Conservation (phyloP, 1,140 invertebrate genomes). For the Drosophila azteca region DNA sequence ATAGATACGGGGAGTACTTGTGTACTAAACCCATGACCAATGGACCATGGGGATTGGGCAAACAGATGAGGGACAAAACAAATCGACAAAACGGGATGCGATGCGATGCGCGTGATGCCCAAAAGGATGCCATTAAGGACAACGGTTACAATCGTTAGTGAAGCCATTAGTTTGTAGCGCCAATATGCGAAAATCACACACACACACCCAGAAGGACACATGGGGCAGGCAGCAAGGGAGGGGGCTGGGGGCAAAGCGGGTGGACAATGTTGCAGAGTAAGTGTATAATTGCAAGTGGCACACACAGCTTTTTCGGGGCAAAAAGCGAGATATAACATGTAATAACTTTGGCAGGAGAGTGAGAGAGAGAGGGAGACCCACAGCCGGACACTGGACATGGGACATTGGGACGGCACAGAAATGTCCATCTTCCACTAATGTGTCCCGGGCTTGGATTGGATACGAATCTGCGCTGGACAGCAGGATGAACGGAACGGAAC, state of each 20-base stretch:
- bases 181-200: constrained; percentile 79
- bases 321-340: constrained; percentile 76
- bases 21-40: constrained; percentile 35
- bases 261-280: constrained; percentile 38
- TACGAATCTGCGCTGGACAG: constrained; percentile 6
- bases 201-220: constrained; percentile 19
- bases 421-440: constrained; percentile 77
- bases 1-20: constrained; percentile 16
- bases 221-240: no score
- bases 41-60: constrained; percentile 11
- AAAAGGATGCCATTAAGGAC: constrained; percentile 79
- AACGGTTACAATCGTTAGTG: constrained; percentile 82
- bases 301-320: constrained; percentile 45
- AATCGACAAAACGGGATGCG: constrained; percentile 42
- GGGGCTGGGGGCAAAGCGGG: neutral
- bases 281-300: constrained; percentile 79
- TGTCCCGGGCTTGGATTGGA: constrained; percentile 53
- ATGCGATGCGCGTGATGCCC: constrained; percentile 68
- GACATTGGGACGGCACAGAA: constrained; percentile 21
- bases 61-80: constrained; percentile 38
- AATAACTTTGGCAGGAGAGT: constrained; percentile 58
- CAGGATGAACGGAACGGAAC: neutral
- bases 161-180: constrained; percentile 77
- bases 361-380: constrained; percentile 11
- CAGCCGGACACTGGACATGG: constrained; percentile 13